Conservation (phyloP, 2,797 vertebrate species). For the Aulostomus chinensis region DNA sequence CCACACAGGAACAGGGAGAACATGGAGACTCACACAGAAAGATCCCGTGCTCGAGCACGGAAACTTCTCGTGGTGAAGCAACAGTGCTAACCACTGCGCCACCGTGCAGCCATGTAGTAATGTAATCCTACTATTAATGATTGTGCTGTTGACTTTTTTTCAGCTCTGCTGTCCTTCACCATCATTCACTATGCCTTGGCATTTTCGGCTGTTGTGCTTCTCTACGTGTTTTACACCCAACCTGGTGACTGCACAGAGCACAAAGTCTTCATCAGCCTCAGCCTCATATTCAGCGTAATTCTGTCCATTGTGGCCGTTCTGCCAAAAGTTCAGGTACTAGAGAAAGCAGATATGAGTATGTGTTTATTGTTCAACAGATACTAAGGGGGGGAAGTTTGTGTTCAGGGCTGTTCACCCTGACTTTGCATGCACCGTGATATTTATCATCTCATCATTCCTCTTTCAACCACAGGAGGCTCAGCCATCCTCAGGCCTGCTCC, state of each 20-base stretch:
- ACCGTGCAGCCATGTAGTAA: too few species aligned
- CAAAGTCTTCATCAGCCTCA: slow-evolving; percentile 92
- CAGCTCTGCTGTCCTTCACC: slow-evolving; percentile 87
- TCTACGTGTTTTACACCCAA: slow-evolving; percentile 89
- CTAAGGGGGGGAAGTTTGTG: too few species aligned
- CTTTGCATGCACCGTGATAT: neutral
- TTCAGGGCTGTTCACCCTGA: too few species aligned
- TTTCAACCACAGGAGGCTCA: slow-evolving; percentile 82
- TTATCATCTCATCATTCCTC: neutral
- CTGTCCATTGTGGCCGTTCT: slow-evolving; percentile 86
- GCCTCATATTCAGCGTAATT: slow-evolving; percentile 86
- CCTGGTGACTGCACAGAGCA: slow-evolving; percentile 80
- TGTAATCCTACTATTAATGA: too few species aligned
- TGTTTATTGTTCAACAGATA: neutral
- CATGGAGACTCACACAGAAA: too few species aligned
- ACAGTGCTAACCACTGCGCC: too few species aligned
- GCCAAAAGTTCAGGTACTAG: slow-evolving; percentile 89
- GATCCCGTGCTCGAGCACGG: too few species aligned
- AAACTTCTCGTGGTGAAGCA: too few species aligned
- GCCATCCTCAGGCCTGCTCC: slow-evolving; percentile 91
- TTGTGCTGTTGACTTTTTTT: neutral
- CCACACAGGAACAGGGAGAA: too few species aligned
- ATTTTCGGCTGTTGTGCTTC: slow-evolving; percentile 73
- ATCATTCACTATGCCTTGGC: slow-evolving; percentile 76
- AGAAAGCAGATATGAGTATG: accelerated